Evolutionary conservation across 2,797 vertebrate species (phyloP).

Genomic region (Platyrinchus mystaceus): DNA sequence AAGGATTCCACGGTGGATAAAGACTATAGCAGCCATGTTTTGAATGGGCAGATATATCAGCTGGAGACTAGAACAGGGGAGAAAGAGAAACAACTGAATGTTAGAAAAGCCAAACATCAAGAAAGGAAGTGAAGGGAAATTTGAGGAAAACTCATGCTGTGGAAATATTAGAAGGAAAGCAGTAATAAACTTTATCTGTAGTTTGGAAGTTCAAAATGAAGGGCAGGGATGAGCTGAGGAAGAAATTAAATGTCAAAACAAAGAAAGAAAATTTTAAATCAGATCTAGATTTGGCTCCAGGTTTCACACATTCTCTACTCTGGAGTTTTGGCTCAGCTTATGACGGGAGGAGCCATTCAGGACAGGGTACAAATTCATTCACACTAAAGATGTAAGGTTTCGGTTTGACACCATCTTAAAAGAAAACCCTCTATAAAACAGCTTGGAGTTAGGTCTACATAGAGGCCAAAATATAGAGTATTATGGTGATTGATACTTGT

Average conservation of each 20-base stretch:
- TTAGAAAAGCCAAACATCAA: neutral
- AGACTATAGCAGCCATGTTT: neutral
- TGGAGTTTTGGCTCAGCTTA: neutral
- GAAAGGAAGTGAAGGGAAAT: neutral
- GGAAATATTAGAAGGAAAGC: neutral
- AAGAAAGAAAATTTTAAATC: neutral
- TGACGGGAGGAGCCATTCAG: neutral
- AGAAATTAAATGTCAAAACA: neutral
- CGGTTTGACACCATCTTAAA: slow-evolving; percentile 8
- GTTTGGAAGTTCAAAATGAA: neutral
- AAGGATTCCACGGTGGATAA: neutral
- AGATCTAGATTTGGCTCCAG: neutral
- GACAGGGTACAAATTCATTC: slow-evolving; percentile 5
- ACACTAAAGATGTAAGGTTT: neutral
- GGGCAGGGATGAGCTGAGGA: neutral
- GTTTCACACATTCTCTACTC: neutral
- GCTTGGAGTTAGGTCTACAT: slow-evolving; percentile 16
- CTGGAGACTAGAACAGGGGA: neutral
- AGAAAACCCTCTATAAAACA: neutral
- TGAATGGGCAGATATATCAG: neutral
- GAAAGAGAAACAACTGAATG: neutral
- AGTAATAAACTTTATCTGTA: neutral
- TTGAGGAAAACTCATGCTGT: neutral
- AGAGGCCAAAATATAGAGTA: slow-evolving; percentile 48
- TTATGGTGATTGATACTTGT: slow-evolving; percentile 67